Evolutionary conservation across 1,140 invertebrate genomes (phyloP).

Genomic region (Drosophila kepulauana): DNA sequence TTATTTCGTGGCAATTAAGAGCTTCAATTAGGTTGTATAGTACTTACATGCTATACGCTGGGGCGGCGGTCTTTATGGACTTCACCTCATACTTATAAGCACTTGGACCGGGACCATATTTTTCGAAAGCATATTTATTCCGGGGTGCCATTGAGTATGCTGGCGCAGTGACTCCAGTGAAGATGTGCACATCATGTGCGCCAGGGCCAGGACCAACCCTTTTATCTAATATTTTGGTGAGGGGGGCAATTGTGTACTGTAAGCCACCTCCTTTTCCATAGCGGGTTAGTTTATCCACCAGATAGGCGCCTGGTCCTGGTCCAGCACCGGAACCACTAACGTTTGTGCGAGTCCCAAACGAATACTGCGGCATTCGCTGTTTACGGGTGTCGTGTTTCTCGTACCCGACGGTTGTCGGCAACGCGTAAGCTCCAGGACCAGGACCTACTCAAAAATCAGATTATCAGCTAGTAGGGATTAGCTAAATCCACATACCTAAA

Average conservation of each 20-base stretch:
- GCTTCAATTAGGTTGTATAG: not conserved
- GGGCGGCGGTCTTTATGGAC: slow-evolving; percentile 78
- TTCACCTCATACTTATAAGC: slow-evolving; percentile 86
- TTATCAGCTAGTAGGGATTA: not conserved
- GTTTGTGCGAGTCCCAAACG: slow-evolving; percentile 85
- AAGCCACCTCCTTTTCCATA: slow-evolving; percentile 62
- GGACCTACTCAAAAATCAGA: slow-evolving; percentile 85
- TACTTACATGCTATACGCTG: slow-evolving; percentile 86
- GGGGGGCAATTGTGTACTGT: slow-evolving; percentile 79
- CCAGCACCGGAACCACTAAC: slow-evolving; percentile 25
- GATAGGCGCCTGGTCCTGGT: slow-evolving; percentile 77
- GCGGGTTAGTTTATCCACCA: slow-evolving; percentile 68
- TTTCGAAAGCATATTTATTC: slow-evolving; percentile 80
- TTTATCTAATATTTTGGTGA: slow-evolving; percentile 59
- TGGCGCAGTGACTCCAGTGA: slow-evolving; percentile 86
- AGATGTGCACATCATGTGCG: slow-evolving; percentile 86
- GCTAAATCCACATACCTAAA: not conserved
- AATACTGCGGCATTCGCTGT: slow-evolving; percentile 87
- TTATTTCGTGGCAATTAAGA: not conserved
- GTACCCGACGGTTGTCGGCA: slow-evolving; percentile 87
- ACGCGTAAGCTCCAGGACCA: slow-evolving; percentile 87
- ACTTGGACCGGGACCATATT: slow-evolving; percentile 87
- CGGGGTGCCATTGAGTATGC: slow-evolving; percentile 86
- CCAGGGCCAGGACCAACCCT: slow-evolving; percentile 86
- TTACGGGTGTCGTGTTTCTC: slow-evolving; percentile 86